Percentiles rank a stretch among this genome's conserved stretches.
Conservation (phyloP, 2,113 vertebrate genomes). For the Falco punctatus region DNA sequence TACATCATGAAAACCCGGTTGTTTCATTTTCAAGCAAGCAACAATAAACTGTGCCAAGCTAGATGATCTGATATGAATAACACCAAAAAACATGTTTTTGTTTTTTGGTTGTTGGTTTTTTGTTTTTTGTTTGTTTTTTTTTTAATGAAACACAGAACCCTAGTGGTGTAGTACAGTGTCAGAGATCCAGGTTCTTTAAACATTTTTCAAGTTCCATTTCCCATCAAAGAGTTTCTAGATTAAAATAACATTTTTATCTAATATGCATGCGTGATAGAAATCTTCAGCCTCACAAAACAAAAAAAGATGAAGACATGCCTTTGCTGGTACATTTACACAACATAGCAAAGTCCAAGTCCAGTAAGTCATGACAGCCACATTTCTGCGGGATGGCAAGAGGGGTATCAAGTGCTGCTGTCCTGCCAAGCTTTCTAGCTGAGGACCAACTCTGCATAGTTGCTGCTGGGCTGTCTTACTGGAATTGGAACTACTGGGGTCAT, state of each 20-base stretch:
- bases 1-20: neutral
- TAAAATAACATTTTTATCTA: neutral
- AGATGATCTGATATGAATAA: neutral
- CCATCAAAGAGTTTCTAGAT: neutral
- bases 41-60: neutral
- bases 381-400: neutral
- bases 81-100: neutral
- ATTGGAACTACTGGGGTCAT: neutral
- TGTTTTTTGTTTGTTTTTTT: neutral
- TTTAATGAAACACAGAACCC: neutral
- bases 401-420: neutral
- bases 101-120: neutral
- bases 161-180: neutral
- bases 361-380: accelerated
- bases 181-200: neutral
- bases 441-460: neutral
- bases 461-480: neutral
- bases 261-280: neutral
- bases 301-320: neutral
- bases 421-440: neutral
- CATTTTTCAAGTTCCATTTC: neutral
- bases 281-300: neutral
- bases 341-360: neutral
- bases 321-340: neutral
- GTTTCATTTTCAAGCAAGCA: neutral